phyloP scores from a whole-genome alignment of 2,113 vertebrate species.

The Ammodramus savannarum region DNA sequence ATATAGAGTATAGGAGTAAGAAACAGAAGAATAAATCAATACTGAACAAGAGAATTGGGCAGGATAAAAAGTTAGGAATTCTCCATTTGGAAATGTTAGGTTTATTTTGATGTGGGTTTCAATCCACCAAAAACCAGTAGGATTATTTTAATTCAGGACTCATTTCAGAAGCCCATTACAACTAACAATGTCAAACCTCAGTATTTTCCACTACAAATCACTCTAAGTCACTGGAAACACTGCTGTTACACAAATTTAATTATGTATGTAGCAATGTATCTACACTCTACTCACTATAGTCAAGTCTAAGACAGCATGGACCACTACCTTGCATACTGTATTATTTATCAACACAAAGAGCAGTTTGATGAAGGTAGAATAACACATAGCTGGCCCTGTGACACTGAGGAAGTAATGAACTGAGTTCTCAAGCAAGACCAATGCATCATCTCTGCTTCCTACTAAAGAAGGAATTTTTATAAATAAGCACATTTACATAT shows the following conservation, averaged over 20 bases:
- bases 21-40: not conserved
- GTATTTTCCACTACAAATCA: not conserved
- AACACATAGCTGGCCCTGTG: not conserved
- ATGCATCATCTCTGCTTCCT: not conserved
- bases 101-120: not conserved
- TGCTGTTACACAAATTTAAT: not conserved
- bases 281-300: not conserved
- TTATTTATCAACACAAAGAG: not conserved
- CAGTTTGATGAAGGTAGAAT: not conserved
- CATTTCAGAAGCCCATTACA: not conserved
- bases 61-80: not conserved
- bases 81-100: not conserved
- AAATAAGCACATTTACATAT: not conserved
- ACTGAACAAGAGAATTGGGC: not conserved
- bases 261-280: not conserved
- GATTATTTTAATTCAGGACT: not conserved
- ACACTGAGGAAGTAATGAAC: not conserved
- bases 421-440: not conserved
- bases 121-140: not conserved
- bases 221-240: not conserved
- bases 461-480: not conserved
- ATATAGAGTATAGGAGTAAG: not conserved
- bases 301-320: not conserved
- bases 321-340: not conserved
- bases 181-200: not conserved